Conservation (phyloP, 2,797 vertebrate species). For the Trachurus trachurus region DNA sequence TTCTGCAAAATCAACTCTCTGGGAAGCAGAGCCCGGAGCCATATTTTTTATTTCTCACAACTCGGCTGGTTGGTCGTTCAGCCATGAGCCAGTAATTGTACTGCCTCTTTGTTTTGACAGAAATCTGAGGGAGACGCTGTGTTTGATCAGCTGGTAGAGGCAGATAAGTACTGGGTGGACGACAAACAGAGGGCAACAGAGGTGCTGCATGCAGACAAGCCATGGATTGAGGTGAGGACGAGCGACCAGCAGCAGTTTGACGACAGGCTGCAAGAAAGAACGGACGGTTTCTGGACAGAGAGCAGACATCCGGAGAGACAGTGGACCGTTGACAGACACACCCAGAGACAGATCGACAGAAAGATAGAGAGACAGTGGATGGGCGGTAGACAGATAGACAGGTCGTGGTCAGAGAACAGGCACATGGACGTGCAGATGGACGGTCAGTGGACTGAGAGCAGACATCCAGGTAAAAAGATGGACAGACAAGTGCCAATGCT, state of each 20-base stretch:
- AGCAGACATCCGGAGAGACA: conserved; percentile 73
- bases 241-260: conserved; percentile 62
- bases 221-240: conserved; percentile 52
- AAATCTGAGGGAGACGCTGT: conserved; percentile 74
- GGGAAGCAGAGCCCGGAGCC: too few species aligned
- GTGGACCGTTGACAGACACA: conserved; percentile 82
- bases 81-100: too few species aligned
- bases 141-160: conserved; percentile 63
- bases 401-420: conserved; percentile 77
- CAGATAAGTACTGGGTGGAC: conserved; percentile 70
- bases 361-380: conserved; percentile 82
- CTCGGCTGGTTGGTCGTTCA: too few species aligned
- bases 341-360: conserved; percentile 81
- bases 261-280: conserved; percentile 66
- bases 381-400: conserved; percentile 77
- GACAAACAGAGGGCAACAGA: conserved; percentile 73
- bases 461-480: conserved; percentile 59
- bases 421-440: conserved; percentile 66
- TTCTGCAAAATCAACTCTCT: too few species aligned
- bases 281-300: conserved; percentile 70
- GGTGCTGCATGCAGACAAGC: conserved; percentile 61
- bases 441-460: conserved; percentile 71
- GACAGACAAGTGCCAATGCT: conserved; percentile 71
- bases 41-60: too few species aligned
- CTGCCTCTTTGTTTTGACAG: conserved; percentile 65